phyloP scores from a whole-genome alignment of 2,113 vertebrate genomes.

The Girardinichthys multiradiatus region DNA sequence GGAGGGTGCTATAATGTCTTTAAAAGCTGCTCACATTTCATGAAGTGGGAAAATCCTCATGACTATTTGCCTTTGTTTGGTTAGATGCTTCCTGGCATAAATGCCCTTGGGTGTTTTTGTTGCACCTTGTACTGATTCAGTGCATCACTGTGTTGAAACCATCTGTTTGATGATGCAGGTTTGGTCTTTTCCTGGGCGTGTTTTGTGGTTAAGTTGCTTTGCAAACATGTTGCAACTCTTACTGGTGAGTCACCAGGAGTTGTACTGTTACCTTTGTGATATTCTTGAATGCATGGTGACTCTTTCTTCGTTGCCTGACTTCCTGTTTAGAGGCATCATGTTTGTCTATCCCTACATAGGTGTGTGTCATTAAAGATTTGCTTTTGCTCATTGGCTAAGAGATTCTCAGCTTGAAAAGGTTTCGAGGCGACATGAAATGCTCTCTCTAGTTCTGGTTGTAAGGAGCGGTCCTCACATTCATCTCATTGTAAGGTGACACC shows the following conservation, averaged over 20 bases:
- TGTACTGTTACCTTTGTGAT: not conserved
- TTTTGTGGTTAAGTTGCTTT: not conserved
- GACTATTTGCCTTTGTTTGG: not conserved
- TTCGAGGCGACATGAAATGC: slow-evolving; percentile 6
- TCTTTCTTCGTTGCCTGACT: not conserved
- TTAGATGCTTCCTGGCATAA: not conserved
- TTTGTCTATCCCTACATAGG: not conserved
- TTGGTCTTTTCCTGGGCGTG: too few species aligned
- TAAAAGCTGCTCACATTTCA: not conserved
- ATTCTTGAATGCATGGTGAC: too few species aligned
- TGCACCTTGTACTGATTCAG: not conserved
- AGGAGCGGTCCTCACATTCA: slow-evolving; percentile 72
- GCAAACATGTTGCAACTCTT: not conserved
- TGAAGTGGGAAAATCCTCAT: not conserved
- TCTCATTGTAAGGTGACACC: slow-evolving; percentile 66
- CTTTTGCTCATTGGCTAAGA: not conserved
- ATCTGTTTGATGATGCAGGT: not conserved
- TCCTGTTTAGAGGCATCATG: not conserved
- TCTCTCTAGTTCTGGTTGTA: slow-evolving; percentile 63
- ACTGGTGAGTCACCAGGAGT: not conserved
- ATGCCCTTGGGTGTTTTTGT: too few species aligned
- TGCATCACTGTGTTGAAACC: not conserved
- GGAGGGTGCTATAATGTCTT: too few species aligned
- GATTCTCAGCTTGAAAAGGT: not conserved
- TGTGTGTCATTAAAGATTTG: not conserved